These are phyloP conservation scores for Natator depressus DNA, from an alignment of 2,113 vertebrate species.

Conservation along the genomic window DNA sequence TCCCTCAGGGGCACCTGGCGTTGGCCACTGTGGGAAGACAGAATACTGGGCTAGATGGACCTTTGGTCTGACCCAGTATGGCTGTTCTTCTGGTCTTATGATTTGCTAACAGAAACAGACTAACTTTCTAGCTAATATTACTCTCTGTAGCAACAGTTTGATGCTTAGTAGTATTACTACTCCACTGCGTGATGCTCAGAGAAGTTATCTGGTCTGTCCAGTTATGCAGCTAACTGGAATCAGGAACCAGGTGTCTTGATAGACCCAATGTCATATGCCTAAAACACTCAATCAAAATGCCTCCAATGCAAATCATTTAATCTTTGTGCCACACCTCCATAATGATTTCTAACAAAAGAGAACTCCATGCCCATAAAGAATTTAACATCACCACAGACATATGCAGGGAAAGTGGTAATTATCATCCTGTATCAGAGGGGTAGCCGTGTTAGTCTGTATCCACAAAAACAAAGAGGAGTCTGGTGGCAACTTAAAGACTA, in stretches of 20 bases:
- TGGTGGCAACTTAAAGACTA: no score
- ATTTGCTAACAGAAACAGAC: not conserved
- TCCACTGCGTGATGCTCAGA: not conserved
- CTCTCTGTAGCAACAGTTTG: not conserved
- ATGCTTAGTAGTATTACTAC: not conserved
- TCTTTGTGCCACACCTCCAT: conserved; percentile 69
- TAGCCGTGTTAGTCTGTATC: no score
- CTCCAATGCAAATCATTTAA: conserved; percentile 34
- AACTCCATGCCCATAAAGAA: conserved; percentile 47
- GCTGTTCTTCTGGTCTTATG: no score
- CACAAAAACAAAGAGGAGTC: no score
- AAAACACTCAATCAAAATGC: not conserved
- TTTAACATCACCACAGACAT: conserved; percentile 65
- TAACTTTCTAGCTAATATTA: not conserved
- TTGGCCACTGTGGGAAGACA: no score
- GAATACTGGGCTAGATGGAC: no score
- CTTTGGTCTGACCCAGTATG: no score
- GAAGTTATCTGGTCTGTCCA: not conserved
- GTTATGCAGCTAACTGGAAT: not conserved
- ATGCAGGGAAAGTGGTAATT: not conserved
- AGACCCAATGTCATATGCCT: conserved; percentile 35
- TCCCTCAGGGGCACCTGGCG: no score
- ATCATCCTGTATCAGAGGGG: rapidly evolving
- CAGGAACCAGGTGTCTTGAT: conserved; percentile 18
- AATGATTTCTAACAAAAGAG: conserved; percentile 66